Percentiles rank a stretch among this genome's conserved stretches.
Conservation (phyloP, 2,888 invertebrate genomes). For the Phragmatobia fuliginosa region DNA sequence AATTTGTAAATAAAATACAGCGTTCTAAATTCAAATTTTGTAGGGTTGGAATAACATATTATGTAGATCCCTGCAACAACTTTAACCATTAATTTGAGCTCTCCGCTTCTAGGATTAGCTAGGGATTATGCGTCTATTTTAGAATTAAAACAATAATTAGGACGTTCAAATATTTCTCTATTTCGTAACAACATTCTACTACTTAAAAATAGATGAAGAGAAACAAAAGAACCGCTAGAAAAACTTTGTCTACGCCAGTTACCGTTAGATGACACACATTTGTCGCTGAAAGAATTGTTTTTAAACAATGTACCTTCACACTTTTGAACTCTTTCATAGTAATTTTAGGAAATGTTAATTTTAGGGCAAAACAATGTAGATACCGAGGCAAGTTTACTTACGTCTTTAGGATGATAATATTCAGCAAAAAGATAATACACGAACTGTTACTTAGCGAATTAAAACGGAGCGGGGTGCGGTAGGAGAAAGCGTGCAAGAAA, state of each 20-base stretch:
- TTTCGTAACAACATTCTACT: constrained; percentile 9
- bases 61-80: constrained; percentile 37
- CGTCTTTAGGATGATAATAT: constrained; percentile 10
- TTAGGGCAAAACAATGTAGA: not conserved
- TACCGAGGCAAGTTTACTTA: not conserved
- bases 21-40: constrained; percentile 55
- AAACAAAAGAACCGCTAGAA: not conserved
- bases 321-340: not conserved
- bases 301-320: not conserved
- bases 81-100: constrained; percentile 55
- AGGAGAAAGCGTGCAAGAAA: constrained; percentile 65
- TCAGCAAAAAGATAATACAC: constrained; percentile 13
- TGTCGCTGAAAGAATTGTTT: not conserved
- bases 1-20: constrained; percentile 53
- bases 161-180: constrained; percentile 40
- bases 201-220: not conserved
- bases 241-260: constrained; percentile 17
- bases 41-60: constrained; percentile 52
- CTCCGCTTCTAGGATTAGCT: constrained; percentile 6
- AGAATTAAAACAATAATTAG: constrained; percentile 13
- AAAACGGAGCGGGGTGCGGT: constrained; percentile 51
- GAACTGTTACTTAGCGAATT: constrained; percentile 37
- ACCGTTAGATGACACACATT: not conserved
- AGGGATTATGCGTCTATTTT: not conserved
- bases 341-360: not conserved